Conservation (phyloP, 2,888 invertebrate species). For the Euphydryas editha region DNA sequence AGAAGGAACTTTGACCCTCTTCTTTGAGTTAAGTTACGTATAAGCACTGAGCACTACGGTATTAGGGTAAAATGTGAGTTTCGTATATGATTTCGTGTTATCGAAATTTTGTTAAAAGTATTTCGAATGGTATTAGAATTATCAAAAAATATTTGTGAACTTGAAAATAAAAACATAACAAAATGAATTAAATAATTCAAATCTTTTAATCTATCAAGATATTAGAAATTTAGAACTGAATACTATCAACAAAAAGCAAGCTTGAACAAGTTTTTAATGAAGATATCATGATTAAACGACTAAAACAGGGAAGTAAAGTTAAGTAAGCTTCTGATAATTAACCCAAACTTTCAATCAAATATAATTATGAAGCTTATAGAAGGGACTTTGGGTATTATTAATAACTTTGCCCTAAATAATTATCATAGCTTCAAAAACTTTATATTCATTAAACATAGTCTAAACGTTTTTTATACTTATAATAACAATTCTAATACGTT, state of each 20-base stretch:
- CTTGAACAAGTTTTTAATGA: neutral
- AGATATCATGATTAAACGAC: conserved; percentile 33
- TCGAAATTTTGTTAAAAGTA: too few species aligned
- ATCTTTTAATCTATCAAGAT: too few species aligned
- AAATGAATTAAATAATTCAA: too few species aligned
- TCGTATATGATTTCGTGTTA: neutral
- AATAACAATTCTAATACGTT: too few species aligned
- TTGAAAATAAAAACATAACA: too few species aligned
- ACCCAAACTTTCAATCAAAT: conserved; percentile 29
- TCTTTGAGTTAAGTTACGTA: conserved; percentile 8
- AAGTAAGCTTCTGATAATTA: conserved; percentile 24
- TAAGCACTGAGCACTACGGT: neutral
- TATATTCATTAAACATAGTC: too few species aligned
- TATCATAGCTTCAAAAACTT: neutral
- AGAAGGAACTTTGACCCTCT: conserved; percentile 16
- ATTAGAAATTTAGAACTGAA: too few species aligned
- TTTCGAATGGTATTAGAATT: too few species aligned
- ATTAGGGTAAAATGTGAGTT: too few species aligned
- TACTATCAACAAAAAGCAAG: too few species aligned
- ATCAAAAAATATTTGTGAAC: too few species aligned
- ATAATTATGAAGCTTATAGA: conserved; percentile 26
- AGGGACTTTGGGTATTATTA: conserved; percentile 18
- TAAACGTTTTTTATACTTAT: too few species aligned
- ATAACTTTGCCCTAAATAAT: neutral
- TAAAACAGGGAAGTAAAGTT: conserved; percentile 21